These are phyloP conservation scores for Aurelia coerulea DNA, from an alignment of 30 jellyfish, hydroid and myxozoan genomes.

Conservation along the genomic window DNA sequence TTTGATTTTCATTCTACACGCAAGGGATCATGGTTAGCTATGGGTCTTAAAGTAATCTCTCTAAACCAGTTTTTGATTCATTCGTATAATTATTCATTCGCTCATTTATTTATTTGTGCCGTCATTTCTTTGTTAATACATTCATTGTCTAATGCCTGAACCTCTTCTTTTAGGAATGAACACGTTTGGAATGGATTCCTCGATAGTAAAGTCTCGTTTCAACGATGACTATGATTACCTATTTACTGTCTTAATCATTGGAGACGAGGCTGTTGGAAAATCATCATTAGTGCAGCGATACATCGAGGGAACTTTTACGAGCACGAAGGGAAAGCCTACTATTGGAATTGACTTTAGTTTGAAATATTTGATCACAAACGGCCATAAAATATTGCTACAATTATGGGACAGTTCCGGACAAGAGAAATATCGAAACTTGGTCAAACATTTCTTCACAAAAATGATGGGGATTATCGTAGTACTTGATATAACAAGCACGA, in stretches of 20 bases:
- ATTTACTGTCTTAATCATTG: conserved; percentile 38
- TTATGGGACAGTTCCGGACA: conserved; percentile 80
- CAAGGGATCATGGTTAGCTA: too few species aligned
- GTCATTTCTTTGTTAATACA: too few species aligned
- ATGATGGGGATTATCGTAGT: conserved; percentile 60
- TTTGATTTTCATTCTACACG: too few species aligned
- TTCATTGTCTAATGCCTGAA: too few species aligned
- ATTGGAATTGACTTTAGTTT: conserved; percentile 64
- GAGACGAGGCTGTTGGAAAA: conserved; percentile 55
- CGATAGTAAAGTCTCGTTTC: conserved; percentile 10
- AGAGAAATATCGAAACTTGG: conserved; percentile 35
- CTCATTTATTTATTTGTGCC: too few species aligned
- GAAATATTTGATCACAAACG: conserved; percentile 12
- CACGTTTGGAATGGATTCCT: too few species aligned
- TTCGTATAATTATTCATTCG: too few species aligned
- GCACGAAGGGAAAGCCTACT: conserved; percentile 24
- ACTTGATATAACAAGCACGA: conserved; percentile 55
- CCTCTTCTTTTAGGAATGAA: too few species aligned
- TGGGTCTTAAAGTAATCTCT: too few species aligned
- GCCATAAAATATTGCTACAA: conserved; percentile 48
- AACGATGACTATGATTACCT: conserved; percentile 54
- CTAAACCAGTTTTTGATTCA: too few species aligned
- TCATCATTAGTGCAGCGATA: conserved; percentile 34
- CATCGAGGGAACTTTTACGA: conserved; percentile 17
- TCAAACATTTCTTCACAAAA: conserved; percentile 41